These are phyloP conservation scores for Embiotoca jacksoni DNA, from an alignment of 2,113 vertebrate species.

Conservation along the genomic window DNA sequence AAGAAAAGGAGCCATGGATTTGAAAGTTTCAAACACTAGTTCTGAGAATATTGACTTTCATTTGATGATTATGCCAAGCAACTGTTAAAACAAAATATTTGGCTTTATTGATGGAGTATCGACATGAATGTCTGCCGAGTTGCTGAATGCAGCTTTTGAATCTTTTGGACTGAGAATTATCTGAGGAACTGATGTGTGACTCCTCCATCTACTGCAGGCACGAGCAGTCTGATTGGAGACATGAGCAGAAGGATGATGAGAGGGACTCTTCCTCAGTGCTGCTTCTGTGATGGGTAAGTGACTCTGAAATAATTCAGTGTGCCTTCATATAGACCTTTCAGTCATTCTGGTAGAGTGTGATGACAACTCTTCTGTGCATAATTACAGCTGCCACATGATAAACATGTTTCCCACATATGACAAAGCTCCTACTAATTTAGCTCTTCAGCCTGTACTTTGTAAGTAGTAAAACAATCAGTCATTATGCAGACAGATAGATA, in stretches of 20 bases:
- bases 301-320: conserved; percentile 20
- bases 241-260: conserved; percentile 29
- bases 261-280: conserved; percentile 16
- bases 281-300: conserved; percentile 32
- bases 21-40: too few species aligned
- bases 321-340: conserved; percentile 17
- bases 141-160: neutral
- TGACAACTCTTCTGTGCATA: conserved; percentile 35
- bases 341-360: conserved; percentile 13
- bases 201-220: neutral
- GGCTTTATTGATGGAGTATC: too few species aligned
- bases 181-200: neutral
- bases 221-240: conserved; percentile 19
- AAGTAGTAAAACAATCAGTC: conserved; percentile 35
- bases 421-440: conserved; percentile 53
- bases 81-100: too few species aligned
- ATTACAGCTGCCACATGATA: conserved; percentile 45
- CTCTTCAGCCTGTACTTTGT: conserved; percentile 45
- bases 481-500: conserved; percentile 21
- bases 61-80: too few species aligned
- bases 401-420: conserved; percentile 30
- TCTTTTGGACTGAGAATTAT: neutral
- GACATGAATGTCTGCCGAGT: too few species aligned
- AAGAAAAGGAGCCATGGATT: too few species aligned
- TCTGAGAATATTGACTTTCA: too few species aligned